Evolutionary conservation across 2,888 invertebrate species (phyloP), one percentile per base, ranked within the genome.

Genomic region (Chalcis sispes): DNA sequence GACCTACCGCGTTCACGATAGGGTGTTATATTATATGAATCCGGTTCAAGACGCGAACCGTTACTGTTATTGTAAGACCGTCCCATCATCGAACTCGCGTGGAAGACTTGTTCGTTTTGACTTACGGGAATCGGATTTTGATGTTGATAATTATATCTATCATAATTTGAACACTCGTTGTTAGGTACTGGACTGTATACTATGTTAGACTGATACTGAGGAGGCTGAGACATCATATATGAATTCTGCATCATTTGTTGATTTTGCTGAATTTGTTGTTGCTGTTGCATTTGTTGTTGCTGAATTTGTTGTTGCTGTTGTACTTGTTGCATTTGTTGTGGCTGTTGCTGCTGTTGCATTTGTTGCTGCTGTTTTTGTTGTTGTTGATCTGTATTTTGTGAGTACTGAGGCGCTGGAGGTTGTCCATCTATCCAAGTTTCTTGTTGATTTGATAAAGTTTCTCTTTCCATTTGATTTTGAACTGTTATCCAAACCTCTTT

Each of bases 401-500:
- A 79, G 79, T 85, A 85, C 46, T 86, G 86, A 0, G 84, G 83
- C 15, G 81, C 80, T 0, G 83, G 80, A n/a, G 85, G 86, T 18
- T 84, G 86, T 13, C 82, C 86, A 23, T 89, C 88, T 23, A 85
- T 84, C 83, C 85, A 87, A 15, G 85, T 86, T 72, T 87, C 87
- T 71, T 83, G 83, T 70, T 86, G 87, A 0, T 32, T 72, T 15
- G 75, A 77, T 86, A 90, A 89, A 74, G 90, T 91, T 79, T 92
- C 92, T 46, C 90, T 80, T 73, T 92, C 92, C 62, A 91, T 87
- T 80, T 91, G 91, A 70, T 89, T 90, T 81, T 94, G 93, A 1
- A 94, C 93, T 0, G 93, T 93, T 20, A 92, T 91, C 94, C 94
- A 94, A 0, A 94, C 93, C 84, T 94, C 94, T 84, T 94, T 94